These are phyloP conservation scores for Danionella cerebrum DNA, from an alignment of 2,113 vertebrate genomes.

Conservation along the genomic window DNA sequence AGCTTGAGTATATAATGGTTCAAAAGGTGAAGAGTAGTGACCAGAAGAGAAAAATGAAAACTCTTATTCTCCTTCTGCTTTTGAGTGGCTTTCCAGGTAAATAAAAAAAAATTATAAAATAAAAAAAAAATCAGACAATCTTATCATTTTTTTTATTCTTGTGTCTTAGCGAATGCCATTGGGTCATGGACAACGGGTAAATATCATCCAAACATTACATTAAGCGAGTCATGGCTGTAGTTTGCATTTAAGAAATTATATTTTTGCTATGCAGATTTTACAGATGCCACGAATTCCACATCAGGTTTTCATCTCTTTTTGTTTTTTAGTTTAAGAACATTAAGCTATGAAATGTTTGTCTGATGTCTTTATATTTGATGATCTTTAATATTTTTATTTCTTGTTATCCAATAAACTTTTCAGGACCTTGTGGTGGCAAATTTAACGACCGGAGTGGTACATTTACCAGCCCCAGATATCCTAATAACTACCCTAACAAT, in stretches of 20 bases:
- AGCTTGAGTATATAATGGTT: background rate
- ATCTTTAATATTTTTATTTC: too few species aligned
- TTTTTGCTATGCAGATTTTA: background rate
- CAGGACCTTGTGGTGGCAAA: constrained; percentile 15
- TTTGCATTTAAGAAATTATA: too few species aligned
- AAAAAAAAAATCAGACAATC: too few species aligned
- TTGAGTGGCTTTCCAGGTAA: background rate
- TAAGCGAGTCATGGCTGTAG: background rate
- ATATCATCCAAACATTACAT: background rate
- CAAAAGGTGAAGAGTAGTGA: background rate
- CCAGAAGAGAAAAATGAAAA: background rate
- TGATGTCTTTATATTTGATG: too few species aligned
- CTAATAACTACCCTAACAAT: constrained; percentile 41
- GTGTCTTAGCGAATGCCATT: background rate
- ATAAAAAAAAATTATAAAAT: too few species aligned
- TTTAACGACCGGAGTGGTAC: background rate
- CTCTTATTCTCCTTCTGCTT: background rate
- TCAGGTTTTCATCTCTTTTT: constrained; percentile 40
- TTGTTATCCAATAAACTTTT: background rate
- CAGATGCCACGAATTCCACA: background rate
- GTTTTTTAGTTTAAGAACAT: too few species aligned
- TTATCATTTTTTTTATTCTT: background rate
- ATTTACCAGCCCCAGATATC: constrained; percentile 17
- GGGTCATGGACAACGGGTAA: background rate
- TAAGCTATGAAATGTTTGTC: too few species aligned